Percentiles rank a stretch among this genome's conserved stretches.
These are phyloP conservation scores for Leiothrix lutea DNA, from an alignment of 2,113 vertebrate species.

Conservation along the genomic window DNA sequence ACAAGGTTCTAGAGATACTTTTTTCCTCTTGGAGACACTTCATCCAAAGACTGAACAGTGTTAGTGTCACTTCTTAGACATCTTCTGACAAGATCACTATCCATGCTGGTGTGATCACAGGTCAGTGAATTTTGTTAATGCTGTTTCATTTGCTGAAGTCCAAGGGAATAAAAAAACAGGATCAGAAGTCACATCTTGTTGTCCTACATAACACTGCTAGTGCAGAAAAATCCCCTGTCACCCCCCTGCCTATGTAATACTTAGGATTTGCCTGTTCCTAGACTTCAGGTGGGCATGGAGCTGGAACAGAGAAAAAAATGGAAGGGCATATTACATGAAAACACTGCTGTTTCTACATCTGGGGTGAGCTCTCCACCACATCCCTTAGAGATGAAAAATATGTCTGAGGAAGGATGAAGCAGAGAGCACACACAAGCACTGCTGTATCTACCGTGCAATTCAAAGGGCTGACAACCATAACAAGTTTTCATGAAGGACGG, in stretches of 20 bases:
- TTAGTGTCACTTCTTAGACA: neutral
- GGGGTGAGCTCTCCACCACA: neutral
- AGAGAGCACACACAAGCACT: neutral
- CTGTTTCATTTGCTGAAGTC: neutral
- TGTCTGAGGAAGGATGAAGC: neutral
- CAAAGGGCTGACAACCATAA: neutral
- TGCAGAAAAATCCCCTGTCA: neutral
- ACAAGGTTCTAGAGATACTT: neutral
- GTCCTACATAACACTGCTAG: neutral
- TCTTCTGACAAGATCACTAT: constrained; percentile 1
- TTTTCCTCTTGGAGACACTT: neutral
- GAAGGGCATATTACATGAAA: neutral
- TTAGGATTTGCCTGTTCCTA: neutral
- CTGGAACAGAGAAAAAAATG: neutral
- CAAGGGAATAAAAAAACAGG: neutral
- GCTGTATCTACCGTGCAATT: neutral
- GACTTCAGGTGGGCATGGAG: neutral
- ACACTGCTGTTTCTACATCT: neutral
- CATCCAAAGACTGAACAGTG: neutral
- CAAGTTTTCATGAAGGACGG: neutral
- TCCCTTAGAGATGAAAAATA: neutral
- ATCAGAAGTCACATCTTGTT: neutral
- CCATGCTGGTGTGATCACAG: neutral
- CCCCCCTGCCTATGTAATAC: neutral
- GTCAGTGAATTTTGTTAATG: neutral